Evolutionary conservation across 2,888 invertebrate genomes (phyloP).

Genomic region (Phengaris arion): DNA sequence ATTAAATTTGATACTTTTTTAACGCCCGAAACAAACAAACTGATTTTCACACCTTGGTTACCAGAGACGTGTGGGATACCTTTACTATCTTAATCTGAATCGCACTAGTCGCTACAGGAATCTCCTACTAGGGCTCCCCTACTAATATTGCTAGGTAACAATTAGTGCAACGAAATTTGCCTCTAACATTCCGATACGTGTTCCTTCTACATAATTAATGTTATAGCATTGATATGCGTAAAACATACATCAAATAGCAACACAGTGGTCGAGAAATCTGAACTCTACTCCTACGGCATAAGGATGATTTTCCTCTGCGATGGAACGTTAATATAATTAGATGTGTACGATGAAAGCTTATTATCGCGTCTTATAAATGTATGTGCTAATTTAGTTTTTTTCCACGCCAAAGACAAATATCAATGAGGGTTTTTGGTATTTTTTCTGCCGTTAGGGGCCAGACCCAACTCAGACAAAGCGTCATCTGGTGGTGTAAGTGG

Average conservation of each 20-base stretch:
- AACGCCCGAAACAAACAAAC: too few species aligned
- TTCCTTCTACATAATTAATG: conserved; percentile 10
- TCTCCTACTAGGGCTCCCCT: too few species aligned
- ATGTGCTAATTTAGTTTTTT: conserved; percentile 32
- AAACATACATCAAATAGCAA: conserved; percentile 17
- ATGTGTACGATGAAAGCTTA: conserved; percentile 34
- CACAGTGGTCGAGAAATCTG: background rate
- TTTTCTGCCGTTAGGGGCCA: too few species aligned
- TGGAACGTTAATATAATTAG: conserved; percentile 9
- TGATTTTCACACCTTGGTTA: too few species aligned
- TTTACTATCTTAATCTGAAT: too few species aligned
- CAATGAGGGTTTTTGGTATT: too few species aligned
- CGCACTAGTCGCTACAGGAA: too few species aligned
- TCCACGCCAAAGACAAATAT: conserved; percentile 9
- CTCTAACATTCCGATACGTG: conserved; percentile 12
- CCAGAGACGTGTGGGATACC: too few species aligned
- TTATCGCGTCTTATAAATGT: conserved; percentile 33
- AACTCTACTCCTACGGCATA: background rate
- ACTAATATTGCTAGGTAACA: conserved; percentile 2
- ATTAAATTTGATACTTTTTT: too few species aligned
- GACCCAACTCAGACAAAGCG: too few species aligned
- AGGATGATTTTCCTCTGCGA: background rate
- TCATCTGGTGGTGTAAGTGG: too few species aligned
- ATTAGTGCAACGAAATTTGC: conserved; percentile 13
- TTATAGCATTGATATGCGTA: conserved; percentile 19